Base-by-base conservation (phyloP, 1,140 invertebrate species). In the Oryctes rhinoceros region DNA sequence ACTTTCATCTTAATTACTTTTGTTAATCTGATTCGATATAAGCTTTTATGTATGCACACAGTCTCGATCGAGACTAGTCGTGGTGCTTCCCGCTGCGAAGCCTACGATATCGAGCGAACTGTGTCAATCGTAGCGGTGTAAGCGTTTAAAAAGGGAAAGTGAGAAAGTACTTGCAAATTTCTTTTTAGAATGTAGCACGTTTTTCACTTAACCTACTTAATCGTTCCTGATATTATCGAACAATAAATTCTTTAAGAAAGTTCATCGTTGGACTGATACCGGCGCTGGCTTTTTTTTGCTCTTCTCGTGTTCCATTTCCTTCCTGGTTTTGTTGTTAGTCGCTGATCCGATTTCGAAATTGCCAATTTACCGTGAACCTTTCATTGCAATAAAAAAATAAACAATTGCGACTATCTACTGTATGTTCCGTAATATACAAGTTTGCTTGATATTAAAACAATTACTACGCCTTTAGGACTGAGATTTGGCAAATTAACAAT, bases 171-270 rank as follows among this genome's bases (percentile, higher is more conserved):
- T 71, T 20, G 65, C 65, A 71, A 71, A 71, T 71, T 71, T 71
- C 65, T 71, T 71, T 59, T 71, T 71, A 71, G 65, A 71, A 71
- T 71, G 65, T 71, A 24, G 65, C 65, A 71, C 65, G 65, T 71
- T 71, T 71, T 71, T 37, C 65, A 71, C 65, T 71, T 71, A 71
- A 71, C 65, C 65, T 71, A 71, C 24, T 71, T 71, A 35, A 71
- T 6, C 65, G 65, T 71, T 71, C 65, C 65, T 71, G 65, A 71
- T 71, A 71, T 71, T 71, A 71, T 71, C 65, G 20, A 71, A 71
- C 65, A 71, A 71, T 71, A 71, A 71, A 71, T 71, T 71, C 65
- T 71, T 71, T 71, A 71, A 71, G 65, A 71, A 71, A 71, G 65
- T 71, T 35, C 65, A 37, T 37, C 65, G 65, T 35, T 37, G 11